Conservation (phyloP, 2,113 vertebrate genomes). For the Anseranas semipalmata region DNA sequence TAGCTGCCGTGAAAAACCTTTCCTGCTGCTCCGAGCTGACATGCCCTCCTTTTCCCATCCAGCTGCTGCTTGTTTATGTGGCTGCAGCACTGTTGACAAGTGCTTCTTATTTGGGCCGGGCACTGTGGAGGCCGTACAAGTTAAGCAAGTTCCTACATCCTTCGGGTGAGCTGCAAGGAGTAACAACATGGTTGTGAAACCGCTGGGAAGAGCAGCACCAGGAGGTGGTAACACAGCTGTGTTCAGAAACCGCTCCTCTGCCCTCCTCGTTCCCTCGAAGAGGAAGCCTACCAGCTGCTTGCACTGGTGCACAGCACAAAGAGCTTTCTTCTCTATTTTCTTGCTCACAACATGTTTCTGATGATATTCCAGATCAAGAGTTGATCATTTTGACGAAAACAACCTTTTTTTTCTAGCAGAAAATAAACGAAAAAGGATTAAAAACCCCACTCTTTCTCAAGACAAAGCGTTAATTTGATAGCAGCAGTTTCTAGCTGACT, state of each 20-base stretch:
- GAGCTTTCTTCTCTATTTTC: not conserved
- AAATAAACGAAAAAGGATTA: not conserved
- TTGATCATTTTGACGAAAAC: not conserved
- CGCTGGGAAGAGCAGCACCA: fast-evolving
- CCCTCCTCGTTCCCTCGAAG: not conserved
- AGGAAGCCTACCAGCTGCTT: fast-evolving
- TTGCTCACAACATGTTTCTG: not conserved
- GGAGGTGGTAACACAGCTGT: not conserved
- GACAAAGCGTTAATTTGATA: not conserved
- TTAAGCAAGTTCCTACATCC: not conserved
- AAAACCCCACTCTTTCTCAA: not conserved
- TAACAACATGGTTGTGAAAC: not conserved
- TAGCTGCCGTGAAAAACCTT: slow-evolving; percentile 84
- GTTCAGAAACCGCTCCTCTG: not conserved
- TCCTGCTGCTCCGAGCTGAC: slow-evolving; percentile 80
- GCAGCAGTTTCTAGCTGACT: slow-evolving; percentile 44
- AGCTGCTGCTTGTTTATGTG: slow-evolving; percentile 71
- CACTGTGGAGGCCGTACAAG: slow-evolving; percentile 5
- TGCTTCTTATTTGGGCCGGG: slow-evolving; percentile 28
- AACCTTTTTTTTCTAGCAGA: not conserved
- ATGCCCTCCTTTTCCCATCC: slow-evolving; percentile 84
- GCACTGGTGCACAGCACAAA: fast-evolving
- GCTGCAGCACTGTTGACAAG: slow-evolving; percentile 63
- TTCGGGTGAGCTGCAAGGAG: not conserved
- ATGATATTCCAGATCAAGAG: not conserved